These are phyloP conservation scores for Odontesthes bonariensis DNA, from an alignment of 2,113 vertebrate species.

Conservation along the genomic window DNA sequence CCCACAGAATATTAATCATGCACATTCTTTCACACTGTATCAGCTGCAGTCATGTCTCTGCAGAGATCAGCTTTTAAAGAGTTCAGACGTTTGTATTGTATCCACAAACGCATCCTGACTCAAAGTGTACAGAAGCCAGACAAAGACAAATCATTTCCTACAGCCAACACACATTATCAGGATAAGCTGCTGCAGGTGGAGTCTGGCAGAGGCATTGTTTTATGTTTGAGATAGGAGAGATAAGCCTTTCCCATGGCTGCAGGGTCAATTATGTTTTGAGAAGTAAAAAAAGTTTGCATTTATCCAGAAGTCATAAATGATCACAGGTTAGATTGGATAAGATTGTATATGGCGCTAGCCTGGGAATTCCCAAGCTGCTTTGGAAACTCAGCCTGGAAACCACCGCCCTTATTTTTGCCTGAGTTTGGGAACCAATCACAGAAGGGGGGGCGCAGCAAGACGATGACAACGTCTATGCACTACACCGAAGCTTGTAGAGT, in stretches of 20 bases:
- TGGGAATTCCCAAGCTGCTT: too few species aligned
- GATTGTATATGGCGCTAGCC: too few species aligned
- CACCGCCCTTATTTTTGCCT: too few species aligned
- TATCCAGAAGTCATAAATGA: background rate
- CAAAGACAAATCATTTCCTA: background rate
- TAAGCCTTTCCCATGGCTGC: background rate
- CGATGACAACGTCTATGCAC: too few species aligned
- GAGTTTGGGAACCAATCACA: too few species aligned
- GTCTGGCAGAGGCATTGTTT: background rate
- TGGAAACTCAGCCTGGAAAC: too few species aligned
- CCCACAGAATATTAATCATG: background rate
- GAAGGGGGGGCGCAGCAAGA: too few species aligned
- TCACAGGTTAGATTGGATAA: background rate
- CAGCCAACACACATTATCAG: background rate
- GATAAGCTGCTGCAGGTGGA: background rate
- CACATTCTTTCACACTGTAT: slow-evolving; percentile 36
- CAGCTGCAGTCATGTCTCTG: slow-evolving; percentile 16
- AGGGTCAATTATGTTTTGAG: background rate
- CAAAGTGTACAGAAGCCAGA: background rate
- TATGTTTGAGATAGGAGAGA: background rate
- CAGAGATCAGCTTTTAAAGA: background rate
- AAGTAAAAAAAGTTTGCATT: too few species aligned
- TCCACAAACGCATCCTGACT: too few species aligned
- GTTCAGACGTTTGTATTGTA: too few species aligned
- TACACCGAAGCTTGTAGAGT: too few species aligned